These are phyloP conservation scores for Andricus curvator DNA, from an alignment of 2,888 invertebrate species.

Conservation along the genomic window DNA sequence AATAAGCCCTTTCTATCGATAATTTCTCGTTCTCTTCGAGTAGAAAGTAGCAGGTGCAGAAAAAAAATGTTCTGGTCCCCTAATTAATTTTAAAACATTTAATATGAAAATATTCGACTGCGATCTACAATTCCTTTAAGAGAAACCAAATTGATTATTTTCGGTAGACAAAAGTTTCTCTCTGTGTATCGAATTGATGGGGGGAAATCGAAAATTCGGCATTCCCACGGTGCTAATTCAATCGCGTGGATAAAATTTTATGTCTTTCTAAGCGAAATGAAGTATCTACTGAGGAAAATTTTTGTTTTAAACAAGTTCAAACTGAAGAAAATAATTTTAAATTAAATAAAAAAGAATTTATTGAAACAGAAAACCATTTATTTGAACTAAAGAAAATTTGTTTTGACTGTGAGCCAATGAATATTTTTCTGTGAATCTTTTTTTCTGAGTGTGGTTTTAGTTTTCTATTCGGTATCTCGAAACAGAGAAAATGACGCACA, in stretches of 20 bases:
- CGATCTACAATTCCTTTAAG: not conserved
- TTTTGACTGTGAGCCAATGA: too few species aligned
- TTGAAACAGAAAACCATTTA: too few species aligned
- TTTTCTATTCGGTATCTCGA: not conserved
- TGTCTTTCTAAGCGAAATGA: not conserved
- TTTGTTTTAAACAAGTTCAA: too few species aligned
- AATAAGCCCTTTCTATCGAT: not conserved
- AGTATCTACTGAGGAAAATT: too few species aligned
- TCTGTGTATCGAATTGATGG: not conserved
- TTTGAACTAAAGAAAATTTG: too few species aligned
- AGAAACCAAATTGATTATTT: not conserved
- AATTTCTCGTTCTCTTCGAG: not conserved
- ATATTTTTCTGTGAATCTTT: too few species aligned
- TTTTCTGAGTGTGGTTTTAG: not conserved
- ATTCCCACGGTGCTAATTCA: conserved; percentile 22
- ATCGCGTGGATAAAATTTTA: conserved; percentile 32
- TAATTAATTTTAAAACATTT: not conserved
- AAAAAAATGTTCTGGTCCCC: not conserved
- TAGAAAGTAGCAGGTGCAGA: not conserved
- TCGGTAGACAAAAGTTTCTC: not conserved
- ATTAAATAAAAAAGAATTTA: too few species aligned
- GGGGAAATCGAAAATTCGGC: not conserved
- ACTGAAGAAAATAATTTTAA: too few species aligned
- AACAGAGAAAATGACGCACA: conserved; percentile 5
- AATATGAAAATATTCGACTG: not conserved